Evolutionary conservation across 1,140 invertebrate genomes (phyloP).

Genomic region (Homarus americanus): DNA sequence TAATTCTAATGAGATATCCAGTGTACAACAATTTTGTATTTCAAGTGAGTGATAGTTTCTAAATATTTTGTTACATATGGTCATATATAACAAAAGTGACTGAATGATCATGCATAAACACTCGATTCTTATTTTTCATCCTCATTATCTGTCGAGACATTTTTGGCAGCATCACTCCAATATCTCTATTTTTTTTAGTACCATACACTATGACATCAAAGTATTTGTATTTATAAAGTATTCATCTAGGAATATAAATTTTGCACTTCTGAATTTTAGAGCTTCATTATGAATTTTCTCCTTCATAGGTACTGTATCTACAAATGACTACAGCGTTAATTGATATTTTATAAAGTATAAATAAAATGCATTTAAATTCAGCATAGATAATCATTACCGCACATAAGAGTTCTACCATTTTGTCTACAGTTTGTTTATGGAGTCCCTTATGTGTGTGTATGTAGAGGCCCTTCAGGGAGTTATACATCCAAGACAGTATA

Average conservation of each 20-base stretch:
- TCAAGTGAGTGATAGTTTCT: slow-evolving; percentile 5
- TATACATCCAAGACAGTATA: no score
- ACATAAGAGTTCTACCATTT: neutral
- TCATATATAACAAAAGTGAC: neutral
- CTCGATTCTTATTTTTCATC: no score
- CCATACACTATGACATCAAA: neutral
- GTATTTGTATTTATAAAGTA: neutral
- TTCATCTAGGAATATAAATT: neutral
- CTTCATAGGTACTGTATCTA: neutral
- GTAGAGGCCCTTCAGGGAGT: no score
- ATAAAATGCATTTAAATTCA: neutral
- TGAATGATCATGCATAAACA: neutral
- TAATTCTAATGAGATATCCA: neutral
- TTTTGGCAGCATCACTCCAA: neutral
- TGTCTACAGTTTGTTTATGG: no score
- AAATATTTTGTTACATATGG: neutral
- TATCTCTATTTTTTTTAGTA: neutral
- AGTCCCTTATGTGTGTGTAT: no score
- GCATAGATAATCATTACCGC: slow-evolving; percentile 6
- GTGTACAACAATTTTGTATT: neutral
- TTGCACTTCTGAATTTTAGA: neutral
- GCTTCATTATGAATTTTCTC: neutral
- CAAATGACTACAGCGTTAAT: neutral
- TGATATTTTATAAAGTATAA: slow-evolving; percentile 3
- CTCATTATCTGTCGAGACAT: no score